These are phyloP conservation scores for Ganaspis brasiliensis DNA, from an alignment of 2,888 invertebrate species.

Conservation along the genomic window DNA sequence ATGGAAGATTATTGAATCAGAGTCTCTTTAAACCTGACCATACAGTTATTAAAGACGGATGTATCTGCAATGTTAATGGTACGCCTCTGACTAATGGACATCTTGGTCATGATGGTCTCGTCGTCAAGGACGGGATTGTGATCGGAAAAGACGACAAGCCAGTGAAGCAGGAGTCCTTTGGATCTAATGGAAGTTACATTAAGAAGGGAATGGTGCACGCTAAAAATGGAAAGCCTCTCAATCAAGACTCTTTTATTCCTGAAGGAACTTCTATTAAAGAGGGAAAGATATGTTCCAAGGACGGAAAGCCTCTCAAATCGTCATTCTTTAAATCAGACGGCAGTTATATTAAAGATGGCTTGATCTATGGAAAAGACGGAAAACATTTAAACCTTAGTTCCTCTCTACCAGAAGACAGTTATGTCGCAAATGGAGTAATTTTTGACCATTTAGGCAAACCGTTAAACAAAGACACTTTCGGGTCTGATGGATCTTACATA, in stretches of 20 bases:
- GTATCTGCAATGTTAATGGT: constrained; percentile 68
- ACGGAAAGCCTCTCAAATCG: constrained; percentile 74
- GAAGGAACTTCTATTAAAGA: constrained; percentile 75
- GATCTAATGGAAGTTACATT: constrained; percentile 71
- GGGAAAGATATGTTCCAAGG: constrained; percentile 72
- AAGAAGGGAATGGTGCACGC: constrained; percentile 71
- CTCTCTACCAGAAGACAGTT: constrained; percentile 73
- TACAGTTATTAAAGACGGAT: constrained; percentile 72
- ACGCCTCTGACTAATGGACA: constrained; percentile 67
- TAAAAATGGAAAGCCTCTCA: constrained; percentile 74
- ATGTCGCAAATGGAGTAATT: constrained; percentile 74
- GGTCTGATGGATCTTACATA: constrained; percentile 76
- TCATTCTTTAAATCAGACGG: constrained; percentile 76
- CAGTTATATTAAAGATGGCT: constrained; percentile 75
- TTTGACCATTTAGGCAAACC: constrained; percentile 71
- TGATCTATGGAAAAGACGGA: constrained; percentile 73
- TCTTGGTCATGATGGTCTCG: constrained; percentile 71
- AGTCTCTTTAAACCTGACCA: constrained; percentile 75
- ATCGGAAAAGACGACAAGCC: constrained; percentile 74
- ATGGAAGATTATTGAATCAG: constrained; percentile 70
- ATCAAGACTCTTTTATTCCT: constrained; percentile 76
- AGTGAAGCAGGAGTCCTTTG: constrained; percentile 74
- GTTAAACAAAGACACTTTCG: constrained; percentile 71
- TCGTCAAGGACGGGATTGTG: constrained; percentile 72
- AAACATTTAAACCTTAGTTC: constrained; percentile 72